Conservation (phyloP, 2,888 invertebrate species). For the Empis livida region DNA sequence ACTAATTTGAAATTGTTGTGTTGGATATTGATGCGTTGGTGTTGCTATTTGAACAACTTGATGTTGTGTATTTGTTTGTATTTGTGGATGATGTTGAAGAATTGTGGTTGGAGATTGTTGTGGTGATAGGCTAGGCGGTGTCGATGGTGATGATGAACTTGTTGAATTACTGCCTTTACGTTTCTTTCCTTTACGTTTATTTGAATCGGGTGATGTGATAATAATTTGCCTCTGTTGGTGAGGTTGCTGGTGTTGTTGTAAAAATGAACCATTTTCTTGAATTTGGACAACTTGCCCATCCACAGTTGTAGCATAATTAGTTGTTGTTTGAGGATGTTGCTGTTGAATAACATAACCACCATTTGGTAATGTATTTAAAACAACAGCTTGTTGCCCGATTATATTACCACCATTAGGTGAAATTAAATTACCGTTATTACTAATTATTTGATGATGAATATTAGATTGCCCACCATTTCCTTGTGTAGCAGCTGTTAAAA, state of each 20-base stretch:
- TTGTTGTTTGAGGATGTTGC: conserved; percentile 14
- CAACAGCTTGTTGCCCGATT: conserved; percentile 61
- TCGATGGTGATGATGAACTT: conserved; percentile 24
- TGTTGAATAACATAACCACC: conserved; percentile 56
- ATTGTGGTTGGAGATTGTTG: conserved; percentile 29
- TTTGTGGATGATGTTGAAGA: conserved; percentile 40
- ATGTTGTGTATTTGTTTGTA: conserved; percentile 30
- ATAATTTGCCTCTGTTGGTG: conserved; percentile 20
- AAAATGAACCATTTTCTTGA: conserved; percentile 32
- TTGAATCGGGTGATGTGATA: conserved; percentile 55
- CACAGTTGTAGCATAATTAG: conserved; percentile 51
- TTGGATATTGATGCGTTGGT: conserved; percentile 44
- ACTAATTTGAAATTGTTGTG: conserved; percentile 63
- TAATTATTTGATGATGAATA: conserved; percentile 11
- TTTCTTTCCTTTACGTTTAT: conserved; percentile 54
- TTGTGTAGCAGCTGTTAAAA: conserved; percentile 7
- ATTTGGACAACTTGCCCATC: conserved; percentile 54
- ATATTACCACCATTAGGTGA: conserved; percentile 29
- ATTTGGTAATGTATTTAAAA: conserved; percentile 66
- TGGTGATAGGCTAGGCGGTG: conserved; percentile 26
- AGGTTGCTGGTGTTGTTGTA: conserved; percentile 22
- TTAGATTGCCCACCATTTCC: conserved; percentile 10
- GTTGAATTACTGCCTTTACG: conserved; percentile 43
- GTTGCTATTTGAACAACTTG: conserved; percentile 36
- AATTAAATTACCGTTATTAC: conserved; percentile 15